Evolutionary conservation across 2,888 invertebrate genomes (phyloP), one percentile per base, ranked within the genome.

Genomic region (Ellobium chinense): DNA sequence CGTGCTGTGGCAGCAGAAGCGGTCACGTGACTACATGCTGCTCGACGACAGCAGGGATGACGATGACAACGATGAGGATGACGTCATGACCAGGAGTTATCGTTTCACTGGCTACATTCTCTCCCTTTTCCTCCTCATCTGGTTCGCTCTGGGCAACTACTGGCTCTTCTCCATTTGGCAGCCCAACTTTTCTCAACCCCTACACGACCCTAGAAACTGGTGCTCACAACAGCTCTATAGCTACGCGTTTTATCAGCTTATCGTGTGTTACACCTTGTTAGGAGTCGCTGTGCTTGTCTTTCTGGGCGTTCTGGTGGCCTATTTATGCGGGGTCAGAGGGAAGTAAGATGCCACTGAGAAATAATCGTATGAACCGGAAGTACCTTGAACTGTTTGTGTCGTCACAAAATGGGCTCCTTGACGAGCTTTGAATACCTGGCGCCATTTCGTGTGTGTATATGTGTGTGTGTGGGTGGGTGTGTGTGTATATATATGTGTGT

Each of bases 131-230:
- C 94, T 97, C 14, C 91, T 96, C 87, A 94, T 94, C 65, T 97
- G 97, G 96, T 96, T 97, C 89, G 94, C 94, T 0, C 94, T 95
- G 85, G 97, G 96, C 29, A 96, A 96, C 93, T 95, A 95, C 91
- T 97, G 97, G 96, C 96, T 96, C n/a, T 93, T 96, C 62, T 94
- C 94, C 83, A 96, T 97, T 91, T 95, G 95, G 94, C 96, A 95
- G 95, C 97, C 97, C 0, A 95, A 96, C 89, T 96, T 95, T 92
- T 94, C 95, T 0, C 95, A 96, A 2, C 95, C 95, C 0, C 93
- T 96, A 36, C 96, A 95, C 92, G 95, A 96, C 83, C 97, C 97
- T 0, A 95, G 96, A 93, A 94, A 95, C 85, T 97, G 96, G 96
- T 97, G 96, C 90, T 95, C 96, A 91, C 94, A 95, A 85, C 95